A percentile compares a stretch with the other conserved stretches of the same genome.
phyloP scores from a whole-genome alignment of 2,888 invertebrate genomes.

The Hypsopygia costalis region DNA sequence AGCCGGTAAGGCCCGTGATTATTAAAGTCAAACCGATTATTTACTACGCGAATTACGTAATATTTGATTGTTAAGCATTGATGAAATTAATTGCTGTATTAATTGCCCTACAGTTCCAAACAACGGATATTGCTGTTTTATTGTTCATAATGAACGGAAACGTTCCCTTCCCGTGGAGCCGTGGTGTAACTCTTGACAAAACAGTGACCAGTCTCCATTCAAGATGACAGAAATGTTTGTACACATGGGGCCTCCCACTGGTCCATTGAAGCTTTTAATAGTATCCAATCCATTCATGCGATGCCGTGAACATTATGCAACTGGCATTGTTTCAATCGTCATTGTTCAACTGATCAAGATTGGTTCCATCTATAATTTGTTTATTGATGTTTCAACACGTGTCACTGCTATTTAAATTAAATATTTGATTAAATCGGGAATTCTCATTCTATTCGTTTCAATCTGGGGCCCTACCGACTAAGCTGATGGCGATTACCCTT shows the following conservation, averaged over 20 bases:
- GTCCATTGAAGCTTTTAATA: slow-evolving; percentile 35
- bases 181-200: slow-evolving; percentile 28
- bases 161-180: slow-evolving; percentile 36
- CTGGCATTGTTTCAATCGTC: slow-evolving; percentile 33
- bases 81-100: slow-evolving; percentile 8
- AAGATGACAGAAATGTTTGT: slow-evolving; percentile 40
- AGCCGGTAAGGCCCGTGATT: no score
- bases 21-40: no score
- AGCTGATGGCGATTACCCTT: no score
- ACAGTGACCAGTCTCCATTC: slow-evolving; percentile 29
- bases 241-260: slow-evolving; percentile 23
- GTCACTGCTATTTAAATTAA: no score
- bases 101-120: slow-evolving; percentile 20
- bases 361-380: slow-evolving; percentile 10
- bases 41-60: no score
- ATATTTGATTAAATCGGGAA: neutral
- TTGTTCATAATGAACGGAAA: slow-evolving; percentile 41
- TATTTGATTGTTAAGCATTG: no score
- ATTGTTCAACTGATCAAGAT: slow-evolving; percentile 16
- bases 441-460: no score
- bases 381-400: neutral
- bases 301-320: slow-evolving; percentile 36
- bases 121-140: slow-evolving; percentile 37
- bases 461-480: no score
- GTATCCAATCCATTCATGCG: slow-evolving; percentile 41